A percentile compares a stretch with the other conserved stretches of the same genome.
Evolutionary conservation across 92 coral and sea anemone genomes (phyloP).

Genomic region (Bergia puertoricense): DNA sequence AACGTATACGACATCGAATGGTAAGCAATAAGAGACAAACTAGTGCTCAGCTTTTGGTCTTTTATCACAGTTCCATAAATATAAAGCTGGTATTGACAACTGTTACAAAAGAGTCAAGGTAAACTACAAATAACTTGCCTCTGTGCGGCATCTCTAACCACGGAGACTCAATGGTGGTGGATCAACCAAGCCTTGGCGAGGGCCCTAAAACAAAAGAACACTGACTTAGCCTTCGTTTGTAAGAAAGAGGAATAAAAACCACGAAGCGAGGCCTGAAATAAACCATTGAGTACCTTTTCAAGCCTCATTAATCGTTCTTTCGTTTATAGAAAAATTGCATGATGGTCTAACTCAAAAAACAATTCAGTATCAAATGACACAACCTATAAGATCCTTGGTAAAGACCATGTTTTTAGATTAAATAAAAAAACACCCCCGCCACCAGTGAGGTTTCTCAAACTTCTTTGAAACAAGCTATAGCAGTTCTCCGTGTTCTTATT

Average conservation of each 20-base stretch:
- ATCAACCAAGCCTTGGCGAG: slow-evolving; percentile 50
- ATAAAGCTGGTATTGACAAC: background rate
- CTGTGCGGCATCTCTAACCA: slow-evolving; percentile 82
- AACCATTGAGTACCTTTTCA: background rate
- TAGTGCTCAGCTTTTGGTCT: background rate
- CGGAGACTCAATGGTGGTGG: slow-evolving; percentile 45
- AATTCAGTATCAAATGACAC: background rate
- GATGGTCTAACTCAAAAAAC: background rate
- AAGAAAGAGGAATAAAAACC: background rate
- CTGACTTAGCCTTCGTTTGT: background rate
- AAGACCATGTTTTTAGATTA: background rate
- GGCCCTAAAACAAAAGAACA: slow-evolving; percentile 28
- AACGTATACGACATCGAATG: background rate
- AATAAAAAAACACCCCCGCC: slow-evolving; percentile 3
- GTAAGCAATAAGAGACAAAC: background rate
- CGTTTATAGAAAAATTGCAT: background rate
- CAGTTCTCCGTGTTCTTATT: background rate
- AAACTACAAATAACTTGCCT: slow-evolving; percentile 51
- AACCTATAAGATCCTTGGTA: background rate
- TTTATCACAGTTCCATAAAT: background rate
- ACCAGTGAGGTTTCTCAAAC: slow-evolving; percentile 11
- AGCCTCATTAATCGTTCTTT: background rate
- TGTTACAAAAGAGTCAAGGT: background rate
- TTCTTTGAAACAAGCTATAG: slow-evolving; percentile 26
- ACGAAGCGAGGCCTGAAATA: background rate